Percentiles rank a stretch among this genome's conserved stretches.
phyloP scores from a whole-genome alignment of 2,113 vertebrate species.

The Tragulus kanchil region DNA sequence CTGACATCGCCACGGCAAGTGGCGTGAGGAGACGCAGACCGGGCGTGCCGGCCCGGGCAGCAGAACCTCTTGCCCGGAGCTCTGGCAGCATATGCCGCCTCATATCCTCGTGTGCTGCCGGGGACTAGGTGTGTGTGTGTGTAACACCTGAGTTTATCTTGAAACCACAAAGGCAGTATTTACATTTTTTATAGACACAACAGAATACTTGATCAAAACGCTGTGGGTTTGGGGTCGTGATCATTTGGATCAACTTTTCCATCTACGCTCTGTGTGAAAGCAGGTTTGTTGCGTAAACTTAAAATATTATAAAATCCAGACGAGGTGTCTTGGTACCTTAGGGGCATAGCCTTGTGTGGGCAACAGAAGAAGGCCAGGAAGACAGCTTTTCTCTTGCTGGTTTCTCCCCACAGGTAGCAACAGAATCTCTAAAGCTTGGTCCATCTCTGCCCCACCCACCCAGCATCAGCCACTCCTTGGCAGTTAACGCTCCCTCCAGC shows the following conservation, averaged over 20 bases:
- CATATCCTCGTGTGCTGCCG: background rate
- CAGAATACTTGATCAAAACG: conserved; percentile 60
- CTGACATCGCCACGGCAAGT: conserved; percentile 77
- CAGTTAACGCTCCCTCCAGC: background rate
- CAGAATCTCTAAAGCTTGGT: background rate
- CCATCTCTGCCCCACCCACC: background rate
- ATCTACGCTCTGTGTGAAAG: background rate
- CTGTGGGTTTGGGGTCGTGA: conserved; percentile 19
- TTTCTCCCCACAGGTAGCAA: background rate
- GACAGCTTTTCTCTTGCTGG: background rate
- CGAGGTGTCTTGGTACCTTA: background rate
- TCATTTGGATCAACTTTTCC: conserved; percentile 43
- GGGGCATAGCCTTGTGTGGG: background rate
- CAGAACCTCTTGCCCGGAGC: conserved; percentile 74
- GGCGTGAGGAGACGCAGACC: conserved; percentile 63
- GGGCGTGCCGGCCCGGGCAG: conserved; percentile 67
- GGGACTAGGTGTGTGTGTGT: no score
- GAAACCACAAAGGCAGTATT: conserved; percentile 68
- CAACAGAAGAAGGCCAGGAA: background rate
- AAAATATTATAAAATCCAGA: background rate
- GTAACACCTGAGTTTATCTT: no score
- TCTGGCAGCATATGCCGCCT: conserved; percentile 50
- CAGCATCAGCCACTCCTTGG: rapidly evolving
- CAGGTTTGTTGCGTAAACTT: background rate
- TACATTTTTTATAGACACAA: background rate